Evolutionary conservation across 2,797 vertebrate genomes (phyloP), one percentile per base, ranked within the genome.

Genomic region (Triplophysa bombifrons): DNA sequence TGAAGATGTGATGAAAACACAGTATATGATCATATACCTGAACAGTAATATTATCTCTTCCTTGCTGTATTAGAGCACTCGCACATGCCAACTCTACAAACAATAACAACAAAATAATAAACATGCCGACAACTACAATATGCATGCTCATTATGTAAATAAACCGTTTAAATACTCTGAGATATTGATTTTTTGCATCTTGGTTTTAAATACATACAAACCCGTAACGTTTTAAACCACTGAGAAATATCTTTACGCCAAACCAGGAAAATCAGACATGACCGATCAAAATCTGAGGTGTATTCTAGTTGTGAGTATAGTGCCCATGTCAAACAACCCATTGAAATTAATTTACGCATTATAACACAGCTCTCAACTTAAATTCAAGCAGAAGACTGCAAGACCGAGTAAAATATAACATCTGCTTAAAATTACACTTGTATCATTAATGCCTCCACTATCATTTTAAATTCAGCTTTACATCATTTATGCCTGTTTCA

Each of bases 401-500:
- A 69, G 46, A 20, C 51, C 2, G 20, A 53, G 71, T 58, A 64
- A 63, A 78, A 70, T 38, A 66, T 73, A 41, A n/a, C 55, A 50
- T 75, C 76, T 74, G 78, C 76, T 85, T 73, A 72, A 77, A 77
- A 85, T 56, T 78, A 44, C 22, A 75, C 71, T 64, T 46, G 80
- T 73, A 51, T 77, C 80, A 74, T 72, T 51, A 80, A 67, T 38
- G 72, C 50, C 68, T 30, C 16, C 25, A 73, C 66, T 53, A 30
- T 69, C 51, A 48, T 63, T 65, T 71, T 41, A 72, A 38, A 72
- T 60, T 75, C 61, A 67, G 53, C 30, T 53, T 67, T 77, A 71
- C 80, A 80, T 81, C 74, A 77, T 80, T 81, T 78, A 79, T 77
- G 74, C 71, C 69, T 17, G 70, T 77, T 80, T 76, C 75, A 78